Percentiles rank a stretch among this genome's conserved stretches.
These are phyloP conservation scores for Metellina segmentata DNA, from an alignment of 2,888 invertebrate species.

Conservation along the genomic window DNA sequence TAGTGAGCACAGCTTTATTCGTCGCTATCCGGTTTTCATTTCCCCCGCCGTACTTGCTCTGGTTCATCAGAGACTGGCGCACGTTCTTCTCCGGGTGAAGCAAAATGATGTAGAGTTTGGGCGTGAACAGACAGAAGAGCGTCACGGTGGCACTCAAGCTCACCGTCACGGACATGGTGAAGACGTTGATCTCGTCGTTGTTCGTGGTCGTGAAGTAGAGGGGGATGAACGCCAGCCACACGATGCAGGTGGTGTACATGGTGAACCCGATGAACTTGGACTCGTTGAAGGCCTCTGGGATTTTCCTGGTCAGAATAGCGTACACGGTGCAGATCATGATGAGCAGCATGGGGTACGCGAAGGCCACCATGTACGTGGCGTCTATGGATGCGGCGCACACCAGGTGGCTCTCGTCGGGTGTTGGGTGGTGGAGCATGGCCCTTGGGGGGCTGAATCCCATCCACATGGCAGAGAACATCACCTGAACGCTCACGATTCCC, in stretches of 20 bases:
- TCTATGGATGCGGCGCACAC: constrained; percentile 94
- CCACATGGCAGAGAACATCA: constrained; percentile 93
- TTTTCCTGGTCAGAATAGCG: constrained; percentile 82
- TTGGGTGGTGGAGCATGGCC: constrained; percentile 94
- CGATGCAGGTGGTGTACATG: constrained; percentile 94
- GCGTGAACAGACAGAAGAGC: constrained; percentile 94
- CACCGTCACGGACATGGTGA: constrained; percentile 97
- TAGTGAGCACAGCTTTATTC: constrained; percentile 70
- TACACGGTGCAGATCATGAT: constrained; percentile 86
- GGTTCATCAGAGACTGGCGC: constrained; percentile 84
- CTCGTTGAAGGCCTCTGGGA: constrained; percentile 82
- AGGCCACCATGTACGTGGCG: constrained; percentile 85
- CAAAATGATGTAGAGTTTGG: constrained; percentile 95
- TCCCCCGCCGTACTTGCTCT: constrained; percentile 79
- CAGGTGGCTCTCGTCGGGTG: constrained; percentile 93
- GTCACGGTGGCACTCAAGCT: constrained; percentile 96
- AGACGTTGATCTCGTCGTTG: constrained; percentile 90
- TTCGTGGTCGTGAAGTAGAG: constrained; percentile 85
- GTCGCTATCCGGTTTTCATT: constrained; percentile 41
- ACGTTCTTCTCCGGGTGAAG: constrained; percentile 94
- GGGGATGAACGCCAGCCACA: constrained; percentile 82
- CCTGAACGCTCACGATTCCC: constrained; percentile 80
- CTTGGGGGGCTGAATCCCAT: constrained; percentile 93
- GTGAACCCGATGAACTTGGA: constrained; percentile 84
- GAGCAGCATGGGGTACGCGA: constrained; percentile 94